Conservation (phyloP, 2,113 vertebrate species). For the Chrysemys picta region DNA sequence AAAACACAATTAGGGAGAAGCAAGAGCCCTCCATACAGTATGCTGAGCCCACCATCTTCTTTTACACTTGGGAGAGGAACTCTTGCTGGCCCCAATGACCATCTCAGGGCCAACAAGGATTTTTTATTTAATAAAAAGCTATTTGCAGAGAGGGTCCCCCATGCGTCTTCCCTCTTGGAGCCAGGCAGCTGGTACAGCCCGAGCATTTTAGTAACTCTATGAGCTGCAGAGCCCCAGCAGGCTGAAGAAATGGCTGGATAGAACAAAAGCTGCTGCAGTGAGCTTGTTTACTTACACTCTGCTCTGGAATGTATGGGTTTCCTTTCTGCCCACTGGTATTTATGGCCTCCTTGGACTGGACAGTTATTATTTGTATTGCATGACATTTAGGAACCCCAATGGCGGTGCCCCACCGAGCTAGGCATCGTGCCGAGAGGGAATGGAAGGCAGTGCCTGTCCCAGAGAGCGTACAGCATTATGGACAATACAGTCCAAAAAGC, state of each 20-base stretch:
- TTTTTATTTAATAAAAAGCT: neutral
- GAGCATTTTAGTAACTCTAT: neutral
- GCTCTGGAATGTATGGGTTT: neutral
- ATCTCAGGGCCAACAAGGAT: neutral
- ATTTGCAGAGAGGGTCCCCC: neutral
- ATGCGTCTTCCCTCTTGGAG: neutral
- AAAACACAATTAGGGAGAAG: neutral
- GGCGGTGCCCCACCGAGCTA: neutral
- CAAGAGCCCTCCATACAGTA: neutral
- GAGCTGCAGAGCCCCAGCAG: neutral
- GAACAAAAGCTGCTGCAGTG: neutral
- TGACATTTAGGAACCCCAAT: neutral
- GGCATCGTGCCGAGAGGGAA: neutral
- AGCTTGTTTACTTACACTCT: neutral
- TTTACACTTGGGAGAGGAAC: neutral
- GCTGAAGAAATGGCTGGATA: neutral
- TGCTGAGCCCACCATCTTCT: neutral
- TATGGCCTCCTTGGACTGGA: neutral
- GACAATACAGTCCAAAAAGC: neutral
- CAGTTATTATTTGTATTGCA: neutral
- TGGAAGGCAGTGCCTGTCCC: neutral
- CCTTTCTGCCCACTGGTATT: neutral
- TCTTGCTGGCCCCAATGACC: no score
- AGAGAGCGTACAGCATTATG: neutral
- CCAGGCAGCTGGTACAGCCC: neutral